A percentile compares a stretch with the other conserved stretches of the same genome.
These are phyloP conservation scores for Strigamia maritima DNA, from an alignment of 2,888 invertebrate species.

Conservation along the genomic window DNA sequence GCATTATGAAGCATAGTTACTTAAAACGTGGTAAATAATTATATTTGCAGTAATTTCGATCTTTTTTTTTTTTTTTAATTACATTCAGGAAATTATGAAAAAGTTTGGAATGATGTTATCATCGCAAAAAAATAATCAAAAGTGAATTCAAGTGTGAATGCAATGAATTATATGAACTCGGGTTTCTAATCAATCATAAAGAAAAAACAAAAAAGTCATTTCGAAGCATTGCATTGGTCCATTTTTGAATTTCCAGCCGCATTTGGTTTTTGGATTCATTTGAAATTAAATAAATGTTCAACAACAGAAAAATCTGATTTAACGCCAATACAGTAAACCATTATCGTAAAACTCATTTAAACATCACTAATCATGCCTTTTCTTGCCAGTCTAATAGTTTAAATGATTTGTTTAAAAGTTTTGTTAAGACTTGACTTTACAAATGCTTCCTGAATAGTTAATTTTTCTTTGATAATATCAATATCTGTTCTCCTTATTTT, in stretches of 20 bases:
- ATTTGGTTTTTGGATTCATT: neutral
- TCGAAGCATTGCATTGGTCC: neutral
- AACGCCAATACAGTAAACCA: neutral
- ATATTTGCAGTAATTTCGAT: no score
- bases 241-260: neutral
- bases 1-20: no score
- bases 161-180: neutral
- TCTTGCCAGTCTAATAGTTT: neutral
- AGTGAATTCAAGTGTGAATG: neutral
- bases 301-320: neutral
- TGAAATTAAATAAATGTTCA: neutral
- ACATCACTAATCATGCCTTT: neutral
- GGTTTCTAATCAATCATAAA: neutral
- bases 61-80: no score
- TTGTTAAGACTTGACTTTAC: no score
- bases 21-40: no score
- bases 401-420: no score
- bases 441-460: no score
- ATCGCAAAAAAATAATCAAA: neutral
- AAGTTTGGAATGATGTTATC: no score
- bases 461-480: no score
- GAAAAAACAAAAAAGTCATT: neutral
- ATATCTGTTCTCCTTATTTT: no score
- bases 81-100: no score
- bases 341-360: neutral